Evolutionary conservation across 92 coral and sea anemone species (phyloP), one percentile per base, ranked within the genome.

Genomic region (Epizoanthus rinbou): DNA sequence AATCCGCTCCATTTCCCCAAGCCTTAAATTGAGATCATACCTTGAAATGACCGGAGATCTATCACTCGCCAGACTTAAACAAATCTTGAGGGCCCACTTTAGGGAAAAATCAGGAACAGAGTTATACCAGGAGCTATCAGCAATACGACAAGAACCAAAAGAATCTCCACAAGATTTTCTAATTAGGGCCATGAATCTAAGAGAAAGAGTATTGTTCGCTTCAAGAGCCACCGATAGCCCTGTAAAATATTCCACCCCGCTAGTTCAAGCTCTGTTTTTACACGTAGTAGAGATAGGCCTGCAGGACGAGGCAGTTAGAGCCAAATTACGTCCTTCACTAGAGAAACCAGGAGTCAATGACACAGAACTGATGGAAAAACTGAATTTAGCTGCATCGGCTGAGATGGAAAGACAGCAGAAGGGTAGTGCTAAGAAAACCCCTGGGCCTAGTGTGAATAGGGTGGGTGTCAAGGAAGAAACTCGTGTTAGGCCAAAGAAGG

Each of bases 31-130:
- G 11, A 83, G 90, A 52, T 85, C 90, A 15, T 82, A 88, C 15
- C 56, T 83, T 43, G 89, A 91, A 68, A 88, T 69, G 81, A 71
- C 74, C 76, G 62, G 76, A 13, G 88, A 84, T 21, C 68, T 88
- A 19, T 86, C 91, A 9, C 74, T 88, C 28, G 74, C 45, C 31
- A 82, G 81, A 66, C 66, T 88, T 31, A 87, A 82, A 2, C 86
- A 87, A 58, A 87, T 87, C 9, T 35, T 84, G 53, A 82, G 76
- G 69, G 89, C 89, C 23, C 87, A 84, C 68, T 74, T 79, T 66
- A 84, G 85, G 57, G 89, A 84, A 80, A 84, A 90, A 82, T 87
- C 89, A 10, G 88, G 91, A n/a, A 91, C 94, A 22, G 73, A 88
- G 56, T 57, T 84, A 8, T 80, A 87, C 35, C 93, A 90, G 71